These are phyloP conservation scores for Hydrochoerus hydrochaeris DNA, from an alignment of 2,113 vertebrate species.

Conservation along the genomic window DNA sequence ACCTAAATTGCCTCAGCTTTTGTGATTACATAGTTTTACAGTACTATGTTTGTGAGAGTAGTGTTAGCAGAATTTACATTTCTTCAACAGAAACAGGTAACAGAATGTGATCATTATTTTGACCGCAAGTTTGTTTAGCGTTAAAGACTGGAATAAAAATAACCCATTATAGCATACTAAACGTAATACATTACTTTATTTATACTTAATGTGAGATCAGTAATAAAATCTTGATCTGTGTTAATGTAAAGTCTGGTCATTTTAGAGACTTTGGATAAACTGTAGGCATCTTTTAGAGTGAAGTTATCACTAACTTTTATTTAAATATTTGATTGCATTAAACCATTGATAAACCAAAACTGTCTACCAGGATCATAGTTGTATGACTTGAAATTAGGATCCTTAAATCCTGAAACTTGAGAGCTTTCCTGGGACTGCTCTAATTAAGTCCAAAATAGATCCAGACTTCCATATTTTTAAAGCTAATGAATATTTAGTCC, in stretches of 20 bases:
- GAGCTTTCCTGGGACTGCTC: background rate
- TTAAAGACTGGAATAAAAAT: slow-evolving; percentile 23
- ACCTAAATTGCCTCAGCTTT: background rate
- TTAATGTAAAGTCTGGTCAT: background rate
- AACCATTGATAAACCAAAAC: background rate
- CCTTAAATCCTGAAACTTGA: background rate
- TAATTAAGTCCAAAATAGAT: background rate
- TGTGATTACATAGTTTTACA: slow-evolving; percentile 8
- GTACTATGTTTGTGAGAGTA: background rate
- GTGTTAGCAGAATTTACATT: slow-evolving; percentile 42
- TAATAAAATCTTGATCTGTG: background rate
- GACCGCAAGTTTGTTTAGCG: background rate
- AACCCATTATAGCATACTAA: background rate
- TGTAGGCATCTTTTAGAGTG: background rate
- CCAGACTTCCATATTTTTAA: background rate
- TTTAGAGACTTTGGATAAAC: slow-evolving; percentile 2
- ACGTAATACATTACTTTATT: background rate
- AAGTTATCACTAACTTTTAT: background rate
- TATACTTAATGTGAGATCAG: background rate
- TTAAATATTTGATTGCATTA: background rate
- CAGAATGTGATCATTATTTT: background rate
- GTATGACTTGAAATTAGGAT: background rate
- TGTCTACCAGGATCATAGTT: background rate
- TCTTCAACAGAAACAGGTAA: slow-evolving; percentile 8
- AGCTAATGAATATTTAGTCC: background rate